Conservation (phyloP, 2,797 vertebrate species). For the Pantherophis vulpinus region DNA sequence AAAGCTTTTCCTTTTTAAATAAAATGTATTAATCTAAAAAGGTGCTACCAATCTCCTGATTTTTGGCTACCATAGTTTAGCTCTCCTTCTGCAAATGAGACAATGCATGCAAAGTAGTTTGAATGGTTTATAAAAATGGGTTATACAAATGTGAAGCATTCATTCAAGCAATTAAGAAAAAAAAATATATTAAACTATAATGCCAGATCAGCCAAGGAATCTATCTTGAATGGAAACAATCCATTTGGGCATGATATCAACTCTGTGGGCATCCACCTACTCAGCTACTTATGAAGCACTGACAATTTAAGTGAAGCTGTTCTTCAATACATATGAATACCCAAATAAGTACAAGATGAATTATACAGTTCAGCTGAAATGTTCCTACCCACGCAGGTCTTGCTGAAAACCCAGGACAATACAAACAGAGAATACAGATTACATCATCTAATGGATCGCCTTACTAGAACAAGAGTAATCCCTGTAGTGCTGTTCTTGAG, state of each 20-base stretch:
- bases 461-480: background rate
- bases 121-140: background rate
- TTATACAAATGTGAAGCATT: background rate
- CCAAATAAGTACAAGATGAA: conserved; percentile 13
- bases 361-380: conserved; percentile 26
- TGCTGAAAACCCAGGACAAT: conserved; percentile 10
- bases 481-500: background rate
- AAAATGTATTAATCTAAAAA: background rate
- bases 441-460: background rate
- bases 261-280: background rate
- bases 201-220: background rate
- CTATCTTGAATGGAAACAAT: conserved; percentile 3
- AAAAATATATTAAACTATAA: background rate
- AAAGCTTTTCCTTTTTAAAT: background rate
- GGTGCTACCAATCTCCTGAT: background rate
- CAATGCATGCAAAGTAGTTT: background rate
- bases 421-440: conserved; percentile 14
- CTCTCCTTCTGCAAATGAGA: background rate
- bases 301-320: conserved; percentile 28
- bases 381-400: conserved; percentile 4
- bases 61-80: background rate
- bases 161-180: background rate
- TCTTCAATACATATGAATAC: conserved; percentile 22
- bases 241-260: background rate
- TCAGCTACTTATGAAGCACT: background rate